phyloP scores from a whole-genome alignment of 1,140 invertebrate species.

The Drosophila melanica region DNA sequence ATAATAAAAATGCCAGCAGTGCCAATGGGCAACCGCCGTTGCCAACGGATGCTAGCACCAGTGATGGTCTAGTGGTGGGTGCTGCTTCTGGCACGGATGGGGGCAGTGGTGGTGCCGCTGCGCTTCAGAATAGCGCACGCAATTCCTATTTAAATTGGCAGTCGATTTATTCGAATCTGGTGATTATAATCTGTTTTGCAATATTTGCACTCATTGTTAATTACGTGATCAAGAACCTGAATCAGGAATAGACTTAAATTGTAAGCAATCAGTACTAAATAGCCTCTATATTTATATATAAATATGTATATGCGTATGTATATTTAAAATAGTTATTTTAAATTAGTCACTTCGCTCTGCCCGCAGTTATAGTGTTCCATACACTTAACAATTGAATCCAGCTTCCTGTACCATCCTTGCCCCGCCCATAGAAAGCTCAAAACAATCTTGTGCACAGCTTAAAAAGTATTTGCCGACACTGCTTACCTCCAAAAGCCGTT shows the following conservation, averaged over 20 bases:
- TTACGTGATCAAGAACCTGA: slow-evolving; percentile 84
- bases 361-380: slow-evolving; percentile 16
- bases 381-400: slow-evolving; percentile 7
- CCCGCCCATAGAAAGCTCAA: slow-evolving; percentile 15
- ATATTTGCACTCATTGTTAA: slow-evolving; percentile 84
- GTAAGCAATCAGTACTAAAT: slow-evolving; percentile 58
- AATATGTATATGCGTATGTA: slow-evolving; percentile 54
- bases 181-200: slow-evolving; percentile 83
- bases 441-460: slow-evolving; percentile 51
- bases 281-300: slow-evolving; percentile 69
- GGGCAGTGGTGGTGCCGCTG: slow-evolving; percentile 45
- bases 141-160: slow-evolving; percentile 83
- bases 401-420: neutral
- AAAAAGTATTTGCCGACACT: slow-evolving; percentile 63
- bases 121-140: slow-evolving; percentile 55
- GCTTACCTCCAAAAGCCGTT: slow-evolving; percentile 37
- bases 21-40: slow-evolving; percentile 20
- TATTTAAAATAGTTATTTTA: slow-evolving; percentile 70
- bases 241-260: slow-evolving; percentile 81
- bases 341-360: slow-evolving; percentile 45
- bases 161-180: slow-evolving; percentile 79
- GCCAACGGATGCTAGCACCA: slow-evolving; percentile 2
- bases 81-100: slow-evolving; percentile 29
- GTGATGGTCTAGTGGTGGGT: slow-evolving; percentile 35
- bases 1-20: slow-evolving; percentile 13